Conservation (phyloP, 2,888 invertebrate genomes). For the Priocnemis perturbator region DNA sequence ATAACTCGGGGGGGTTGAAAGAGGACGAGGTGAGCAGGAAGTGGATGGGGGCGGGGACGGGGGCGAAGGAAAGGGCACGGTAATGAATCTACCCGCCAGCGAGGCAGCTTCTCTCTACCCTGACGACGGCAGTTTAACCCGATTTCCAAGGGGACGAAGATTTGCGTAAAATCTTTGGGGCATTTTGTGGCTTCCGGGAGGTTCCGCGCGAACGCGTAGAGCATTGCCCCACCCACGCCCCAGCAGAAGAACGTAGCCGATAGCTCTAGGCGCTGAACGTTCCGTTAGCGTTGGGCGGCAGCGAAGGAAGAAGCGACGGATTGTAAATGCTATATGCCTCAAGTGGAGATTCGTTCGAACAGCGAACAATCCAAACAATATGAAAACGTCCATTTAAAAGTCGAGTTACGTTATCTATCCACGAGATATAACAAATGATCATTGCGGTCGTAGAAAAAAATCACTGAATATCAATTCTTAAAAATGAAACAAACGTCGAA, state of each 20-base stretch:
- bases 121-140: conserved; percentile 54
- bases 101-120: conserved; percentile 46
- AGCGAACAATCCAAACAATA: no score
- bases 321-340: no score
- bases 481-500: no score
- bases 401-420: no score
- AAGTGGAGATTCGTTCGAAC: not conserved
- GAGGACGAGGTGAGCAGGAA: conserved; percentile 29
- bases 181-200: conserved; percentile 56
- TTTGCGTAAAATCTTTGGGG: conserved; percentile 58
- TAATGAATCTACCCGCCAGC: conserved; percentile 65
- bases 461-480: no score
- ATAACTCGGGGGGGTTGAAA: conserved; percentile 57
- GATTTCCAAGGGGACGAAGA: conserved; percentile 53
- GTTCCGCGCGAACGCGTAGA: conserved; percentile 48
- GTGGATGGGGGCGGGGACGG: conserved; percentile 31
- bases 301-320: not conserved
- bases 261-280: conserved; percentile 41
- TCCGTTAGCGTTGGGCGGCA: not conserved
- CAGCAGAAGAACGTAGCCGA: conserved; percentile 43
- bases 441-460: no score
- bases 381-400: no score
- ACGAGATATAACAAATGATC: no score
- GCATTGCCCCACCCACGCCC: conserved; percentile 15
- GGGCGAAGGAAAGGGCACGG: conserved; percentile 26